These are phyloP conservation scores for Stichodactyla helianthus DNA, from an alignment of 64 coral and sea anemone species.

Conservation along the genomic window DNA sequence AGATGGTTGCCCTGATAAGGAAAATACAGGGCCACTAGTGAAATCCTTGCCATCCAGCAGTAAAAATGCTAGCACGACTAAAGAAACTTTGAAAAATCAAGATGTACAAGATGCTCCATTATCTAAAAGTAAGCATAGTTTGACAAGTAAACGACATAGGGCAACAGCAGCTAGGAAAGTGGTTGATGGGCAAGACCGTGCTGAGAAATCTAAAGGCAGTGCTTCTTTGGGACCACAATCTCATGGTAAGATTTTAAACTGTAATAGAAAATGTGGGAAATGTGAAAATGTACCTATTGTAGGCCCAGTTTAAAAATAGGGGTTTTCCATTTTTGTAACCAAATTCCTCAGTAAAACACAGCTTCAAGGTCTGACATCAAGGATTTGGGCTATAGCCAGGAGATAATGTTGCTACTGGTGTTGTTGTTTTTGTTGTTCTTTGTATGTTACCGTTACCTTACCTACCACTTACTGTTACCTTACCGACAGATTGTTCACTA, in stretches of 20 bases:
- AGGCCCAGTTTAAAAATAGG: no score
- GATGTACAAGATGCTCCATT: background rate
- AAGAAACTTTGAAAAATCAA: background rate
- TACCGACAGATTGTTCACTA: no score
- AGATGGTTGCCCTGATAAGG: constrained; percentile 10
- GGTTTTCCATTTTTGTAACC: no score
- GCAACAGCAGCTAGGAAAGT: constrained; percentile 17
- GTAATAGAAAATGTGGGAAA: background rate
- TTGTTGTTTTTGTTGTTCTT: no score
- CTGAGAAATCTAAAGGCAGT: background rate
- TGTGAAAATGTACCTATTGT: background rate
- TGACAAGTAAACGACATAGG: background rate
- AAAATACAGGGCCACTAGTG: background rate
- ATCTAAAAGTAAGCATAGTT: background rate
- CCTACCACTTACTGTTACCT: no score
- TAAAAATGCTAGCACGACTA: background rate
- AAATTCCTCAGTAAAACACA: no score
- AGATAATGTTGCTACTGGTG: no score
- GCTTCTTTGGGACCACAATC: background rate
- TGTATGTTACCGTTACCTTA: no score
- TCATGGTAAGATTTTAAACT: background rate
- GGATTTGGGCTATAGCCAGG: no score
- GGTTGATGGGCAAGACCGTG: background rate
- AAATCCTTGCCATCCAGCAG: background rate
- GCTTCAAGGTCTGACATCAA: no score